A percentile compares a stretch with the other conserved stretches of the same genome.
Conservation (phyloP, 2,797 vertebrate species). For the Erpetoichthys calabaricus region DNA sequence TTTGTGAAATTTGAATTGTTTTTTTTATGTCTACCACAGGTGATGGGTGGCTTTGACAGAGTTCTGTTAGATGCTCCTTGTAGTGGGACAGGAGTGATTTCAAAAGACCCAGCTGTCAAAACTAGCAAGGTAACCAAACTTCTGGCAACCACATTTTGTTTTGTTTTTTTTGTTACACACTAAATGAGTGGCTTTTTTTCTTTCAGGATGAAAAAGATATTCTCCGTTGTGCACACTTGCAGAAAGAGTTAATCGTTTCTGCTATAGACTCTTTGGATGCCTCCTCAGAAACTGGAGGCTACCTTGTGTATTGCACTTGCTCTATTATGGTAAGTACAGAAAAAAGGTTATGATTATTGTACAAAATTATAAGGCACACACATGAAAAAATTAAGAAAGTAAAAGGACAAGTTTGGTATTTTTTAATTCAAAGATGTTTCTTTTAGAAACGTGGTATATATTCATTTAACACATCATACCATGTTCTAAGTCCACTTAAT, state of each 20-base stretch:
- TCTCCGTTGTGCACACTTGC: slow-evolving; percentile 76
- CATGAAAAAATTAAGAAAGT: not conserved
- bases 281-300: slow-evolving; percentile 72
- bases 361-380: not conserved
- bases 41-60: slow-evolving; percentile 86
- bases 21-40: slow-evolving; percentile 38
- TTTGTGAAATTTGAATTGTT: slow-evolving; percentile 3
- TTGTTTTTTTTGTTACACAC: not conserved
- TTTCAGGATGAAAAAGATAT: slow-evolving; percentile 76
- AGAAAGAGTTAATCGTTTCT: slow-evolving; percentile 83
- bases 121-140: slow-evolving; percentile 63
- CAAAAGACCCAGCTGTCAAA: slow-evolving; percentile 92
- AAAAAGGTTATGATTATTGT: too few species aligned
- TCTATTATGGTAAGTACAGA: slow-evolving; percentile 65
- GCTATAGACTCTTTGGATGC: slow-evolving; percentile 89
- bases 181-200: not conserved
- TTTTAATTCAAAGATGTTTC: not conserved
- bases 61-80: slow-evolving; percentile 93
- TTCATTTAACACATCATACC: too few species aligned
- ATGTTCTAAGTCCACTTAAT: too few species aligned
- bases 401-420: too few species aligned
- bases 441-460: too few species aligned
- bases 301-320: slow-evolving; percentile 88
- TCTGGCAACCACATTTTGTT: not conserved
- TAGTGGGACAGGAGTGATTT: slow-evolving; percentile 86